Base-by-base conservation (phyloP, 2,797 vertebrate genomes). In the Molossus molossus region DNA sequence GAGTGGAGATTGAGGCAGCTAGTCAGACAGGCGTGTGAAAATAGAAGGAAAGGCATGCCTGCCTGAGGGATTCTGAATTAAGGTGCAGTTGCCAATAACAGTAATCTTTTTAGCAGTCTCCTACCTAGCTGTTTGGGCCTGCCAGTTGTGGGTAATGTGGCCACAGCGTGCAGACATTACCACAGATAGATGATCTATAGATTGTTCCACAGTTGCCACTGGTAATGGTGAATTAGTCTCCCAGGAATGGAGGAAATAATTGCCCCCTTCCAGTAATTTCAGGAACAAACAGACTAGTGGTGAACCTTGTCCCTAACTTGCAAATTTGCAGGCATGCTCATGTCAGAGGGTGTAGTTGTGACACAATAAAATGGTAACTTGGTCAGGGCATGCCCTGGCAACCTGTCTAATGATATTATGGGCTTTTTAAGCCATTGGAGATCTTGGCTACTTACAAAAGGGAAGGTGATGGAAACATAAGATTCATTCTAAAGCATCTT, bases 331-430 rank as follows among this genome's bases (percentile, higher is more conserved):
- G 53, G 9, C 21, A 1, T 55, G 81, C 37, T 77, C 83, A 86
- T 15, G 2, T 94, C 95, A 97, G 87, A 92, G 85, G 86, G 50
- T 91, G 40, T 95, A 81, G 85, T 67, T 97, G 40, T 97, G 96
- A 97, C 89, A 69, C 90, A 94, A 89, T 94, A 92, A 97, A 97
- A 90, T 91, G 55, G 40, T 75, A 37, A 21, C 37, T 87, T 64
- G 58, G 75, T 81, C 29, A 89, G 58, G 57, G 67, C 80, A 48
- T 77, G 60, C 87, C 97, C 75, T 9, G 60, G 92, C 60, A 93
- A 80, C 88, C 87, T 83, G 25, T 5, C 21, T 69, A 11, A 14
- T 79, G 90, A 13, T 37, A 20, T 20, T 88, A 50, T 75, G 70
- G 20, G 27, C 65, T 91, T 90, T 76, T 87, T 65, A 55, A 86